Evolutionary conservation across 2,888 invertebrate genomes (phyloP), one percentile per base, ranked within the genome.

Genomic region (Tetramorium bicarinatum): DNA sequence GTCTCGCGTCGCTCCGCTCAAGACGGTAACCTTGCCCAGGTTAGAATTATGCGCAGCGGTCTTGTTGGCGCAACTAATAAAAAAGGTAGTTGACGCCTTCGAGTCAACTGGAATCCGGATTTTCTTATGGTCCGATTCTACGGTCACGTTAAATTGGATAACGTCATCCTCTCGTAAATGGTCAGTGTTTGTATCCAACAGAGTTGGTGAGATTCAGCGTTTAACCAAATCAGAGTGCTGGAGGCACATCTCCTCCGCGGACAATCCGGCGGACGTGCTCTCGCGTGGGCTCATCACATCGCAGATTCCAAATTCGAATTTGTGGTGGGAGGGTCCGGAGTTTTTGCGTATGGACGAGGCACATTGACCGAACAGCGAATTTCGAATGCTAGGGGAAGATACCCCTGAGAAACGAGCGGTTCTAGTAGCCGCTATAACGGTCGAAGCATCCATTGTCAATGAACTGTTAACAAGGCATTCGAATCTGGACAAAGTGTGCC

Each of bases 241-340:
- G 61, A 6, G 18, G 2, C 38, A 38, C 29, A 18, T 61, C 1
- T 0, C 6, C 3, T 15, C 61, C 2, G 3, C 7, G 0, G 25
- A 61, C 9, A 61, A 61, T 8, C 61, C 61, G 0, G 34, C 61
- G 0, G 34, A 61, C 2, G 3, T 38, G 3, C 2, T 61, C 1
- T 61, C 61, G 3, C 15, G 61, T 0, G 61, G 29, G 0, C 4
- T 25, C 13, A 6, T 15, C 3, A 34, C 61, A 0, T 6, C 11
- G 0, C 0, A 59, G 2, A 6, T 29, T 0, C 0, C 0, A 8
- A 7, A 1, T 4, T 0, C 54, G 21, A 8, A 6, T 7, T n/a
- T 8, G 7, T 21, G n/a, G 54, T 54, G 54, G 44, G 9, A 54
- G 9, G 61, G 61, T 7, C 61, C 34, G 0, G 7, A 0, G 0